Conservation (phyloP, 2,113 vertebrate genomes). For the Felis catus region DNA sequence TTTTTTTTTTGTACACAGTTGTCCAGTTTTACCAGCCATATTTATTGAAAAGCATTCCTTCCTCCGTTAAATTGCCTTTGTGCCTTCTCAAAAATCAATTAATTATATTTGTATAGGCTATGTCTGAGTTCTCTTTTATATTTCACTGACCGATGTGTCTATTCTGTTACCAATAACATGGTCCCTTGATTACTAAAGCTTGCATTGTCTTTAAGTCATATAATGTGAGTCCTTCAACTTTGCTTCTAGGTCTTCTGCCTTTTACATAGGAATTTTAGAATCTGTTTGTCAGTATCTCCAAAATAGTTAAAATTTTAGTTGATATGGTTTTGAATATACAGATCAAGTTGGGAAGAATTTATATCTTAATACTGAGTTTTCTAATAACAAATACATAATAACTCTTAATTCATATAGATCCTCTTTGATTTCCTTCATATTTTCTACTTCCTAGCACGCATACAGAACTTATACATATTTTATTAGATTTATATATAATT, state of each 20-base stretch:
- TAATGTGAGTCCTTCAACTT: not conserved
- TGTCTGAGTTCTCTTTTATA: not conserved
- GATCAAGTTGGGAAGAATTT: not conserved
- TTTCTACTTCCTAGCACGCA: not conserved
- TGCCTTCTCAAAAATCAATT: not conserved
- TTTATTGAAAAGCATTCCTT: not conserved
- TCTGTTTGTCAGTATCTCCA: not conserved
- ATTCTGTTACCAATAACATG: not conserved
- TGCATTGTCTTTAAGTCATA: not conserved
- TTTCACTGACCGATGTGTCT: not conserved
- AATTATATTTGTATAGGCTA: not conserved
- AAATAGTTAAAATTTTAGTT: not conserved
- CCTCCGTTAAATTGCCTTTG: not conserved
- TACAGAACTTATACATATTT: not conserved
- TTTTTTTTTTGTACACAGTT: not conserved
- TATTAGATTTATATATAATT: not conserved
- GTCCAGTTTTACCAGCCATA: not conserved
- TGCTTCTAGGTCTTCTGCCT: not conserved
- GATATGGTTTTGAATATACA: not conserved
- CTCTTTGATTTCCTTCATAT: not conserved
- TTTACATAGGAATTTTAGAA: not conserved
- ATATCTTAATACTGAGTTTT: not conserved
- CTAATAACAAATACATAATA: not conserved
- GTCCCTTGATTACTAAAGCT: not conserved
- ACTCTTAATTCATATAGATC: not conserved